Conservation (phyloP, 2,888 invertebrate species). For the Mesorhabditis sp. region DNA sequence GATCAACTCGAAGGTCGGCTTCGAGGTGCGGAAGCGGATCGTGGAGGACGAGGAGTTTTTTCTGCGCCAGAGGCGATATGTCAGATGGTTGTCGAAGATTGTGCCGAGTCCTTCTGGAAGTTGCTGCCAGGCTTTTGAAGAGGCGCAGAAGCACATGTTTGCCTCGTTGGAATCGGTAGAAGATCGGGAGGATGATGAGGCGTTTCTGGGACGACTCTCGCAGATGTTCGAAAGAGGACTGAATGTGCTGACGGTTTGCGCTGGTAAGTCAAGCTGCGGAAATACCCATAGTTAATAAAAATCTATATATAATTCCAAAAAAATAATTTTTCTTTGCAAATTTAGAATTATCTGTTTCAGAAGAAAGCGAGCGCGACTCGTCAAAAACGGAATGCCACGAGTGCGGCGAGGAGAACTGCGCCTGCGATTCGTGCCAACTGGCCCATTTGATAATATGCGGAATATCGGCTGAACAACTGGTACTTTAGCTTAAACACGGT, state of each 20-base stretch:
- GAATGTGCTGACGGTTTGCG: conserved; percentile 2
- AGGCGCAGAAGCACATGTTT: neutral
- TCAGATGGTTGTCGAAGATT: neutral
- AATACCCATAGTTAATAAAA: too few relatives aligned
- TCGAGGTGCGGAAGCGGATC: neutral
- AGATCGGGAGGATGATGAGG: conserved; percentile 5
- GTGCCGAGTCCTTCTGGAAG: neutral
- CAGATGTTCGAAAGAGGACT: conserved; percentile 2
- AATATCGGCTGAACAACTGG: conserved; percentile 2
- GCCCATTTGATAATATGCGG: neutral
- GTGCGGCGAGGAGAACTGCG: neutral
- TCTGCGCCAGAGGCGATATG: neutral
- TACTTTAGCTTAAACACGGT: neutral
- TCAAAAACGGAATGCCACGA: neutral
- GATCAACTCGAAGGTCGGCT: neutral
- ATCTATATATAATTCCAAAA: too few relatives aligned
- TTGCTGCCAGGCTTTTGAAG: conserved; percentile 1
- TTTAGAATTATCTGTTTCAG: neutral
- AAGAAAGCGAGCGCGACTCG: conserved; percentile 6
- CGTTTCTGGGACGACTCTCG: neutral
- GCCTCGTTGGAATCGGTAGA: neutral
- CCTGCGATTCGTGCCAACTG: neutral
- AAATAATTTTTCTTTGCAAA: too few relatives aligned
- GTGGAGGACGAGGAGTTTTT: conserved; percentile 5
- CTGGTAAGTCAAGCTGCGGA: neutral